Base-by-base conservation (phyloP, 2,797 vertebrate species). In the Merluccius polli region DNA sequence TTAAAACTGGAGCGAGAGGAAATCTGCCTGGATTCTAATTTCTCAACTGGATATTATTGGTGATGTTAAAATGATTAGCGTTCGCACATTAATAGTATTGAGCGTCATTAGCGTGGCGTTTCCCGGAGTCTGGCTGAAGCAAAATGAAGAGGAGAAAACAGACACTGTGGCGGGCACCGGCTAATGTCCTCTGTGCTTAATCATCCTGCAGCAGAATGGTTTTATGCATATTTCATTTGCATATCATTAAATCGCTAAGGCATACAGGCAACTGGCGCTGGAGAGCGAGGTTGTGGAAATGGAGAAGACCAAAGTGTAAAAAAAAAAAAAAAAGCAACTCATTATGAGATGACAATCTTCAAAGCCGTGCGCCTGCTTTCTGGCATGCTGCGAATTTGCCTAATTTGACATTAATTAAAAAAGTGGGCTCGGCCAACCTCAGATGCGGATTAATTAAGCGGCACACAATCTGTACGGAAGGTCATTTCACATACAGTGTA, bases 201-300 rank as follows among this genome's bases (percentile, higher is more conserved):
- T 98, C 97, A 97, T 98, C 95, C 93, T 95, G 95, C 95, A 95
- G 96, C 95, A 96, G 96, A 96, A 97, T 95, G 96, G 94, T 97
- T 98, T 97, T 98, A 96, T 98, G 97, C 96, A 98, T 97, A 98
- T 98, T 97, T 98, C 95, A 98, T 98, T 98, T 97, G 97, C 97
- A 98, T 98, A 97, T 97, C 96, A 98, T 98, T 99, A 98, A 96
- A 93, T 93, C 78, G 89, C 91, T 85, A 93, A 89, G 89, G 93
- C 93, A 93, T 89, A 89, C 83, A 82, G 87, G 90, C 90, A 92
- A 93, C 92, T 91, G 91, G 91, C 87, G 90, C 90, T 79, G 80
- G 87, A 90, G 89, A 91, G 90, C 75, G 82, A 90, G 90, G 87
- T 89, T 88, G 87, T 89, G 90, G 90, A 89, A 90, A 91, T 83